phyloP scores from a whole-genome alignment of 2,797 vertebrate species.

The Pipistrellus pipistrellus region DNA sequence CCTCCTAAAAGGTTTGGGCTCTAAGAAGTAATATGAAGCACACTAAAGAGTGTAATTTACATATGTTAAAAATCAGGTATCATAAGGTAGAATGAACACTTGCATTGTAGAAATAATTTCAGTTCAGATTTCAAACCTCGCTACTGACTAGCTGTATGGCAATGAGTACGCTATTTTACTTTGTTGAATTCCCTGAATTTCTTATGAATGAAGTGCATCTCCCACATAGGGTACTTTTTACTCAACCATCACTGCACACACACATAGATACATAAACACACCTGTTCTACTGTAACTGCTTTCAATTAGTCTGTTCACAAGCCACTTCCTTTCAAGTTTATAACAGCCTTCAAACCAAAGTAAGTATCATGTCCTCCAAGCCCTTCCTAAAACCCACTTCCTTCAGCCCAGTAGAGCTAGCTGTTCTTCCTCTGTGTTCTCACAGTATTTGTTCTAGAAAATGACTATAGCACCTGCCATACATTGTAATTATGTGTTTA shows the following conservation, averaged over 20 bases:
- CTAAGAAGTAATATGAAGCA: neutral
- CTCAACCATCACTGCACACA: neutral
- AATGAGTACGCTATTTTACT: neutral
- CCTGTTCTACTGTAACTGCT: neutral
- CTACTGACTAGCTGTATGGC: neutral
- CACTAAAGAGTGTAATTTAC: neutral
- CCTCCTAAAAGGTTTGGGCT: neutral
- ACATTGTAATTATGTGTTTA: neutral
- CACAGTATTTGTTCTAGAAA: conserved; percentile 37
- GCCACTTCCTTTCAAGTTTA: neutral
- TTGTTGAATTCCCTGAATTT: neutral
- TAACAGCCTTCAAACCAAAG: neutral
- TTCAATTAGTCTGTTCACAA: conserved; percentile 4
- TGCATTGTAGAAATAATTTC: neutral
- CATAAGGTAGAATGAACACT: neutral
- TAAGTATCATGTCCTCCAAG: neutral
- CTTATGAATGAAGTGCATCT: neutral
- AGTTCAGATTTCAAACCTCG: neutral
- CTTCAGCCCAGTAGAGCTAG: neutral
- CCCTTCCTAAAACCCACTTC: neutral
- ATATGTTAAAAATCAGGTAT: neutral
- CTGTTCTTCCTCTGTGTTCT: neutral
- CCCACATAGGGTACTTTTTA: neutral
- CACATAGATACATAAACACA: neutral
- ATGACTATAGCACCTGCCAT: neutral